Percentiles rank a stretch among this genome's conserved stretches.
Conservation (phyloP, 2,797 vertebrate species). For the Phalanger gymnotis region DNA sequence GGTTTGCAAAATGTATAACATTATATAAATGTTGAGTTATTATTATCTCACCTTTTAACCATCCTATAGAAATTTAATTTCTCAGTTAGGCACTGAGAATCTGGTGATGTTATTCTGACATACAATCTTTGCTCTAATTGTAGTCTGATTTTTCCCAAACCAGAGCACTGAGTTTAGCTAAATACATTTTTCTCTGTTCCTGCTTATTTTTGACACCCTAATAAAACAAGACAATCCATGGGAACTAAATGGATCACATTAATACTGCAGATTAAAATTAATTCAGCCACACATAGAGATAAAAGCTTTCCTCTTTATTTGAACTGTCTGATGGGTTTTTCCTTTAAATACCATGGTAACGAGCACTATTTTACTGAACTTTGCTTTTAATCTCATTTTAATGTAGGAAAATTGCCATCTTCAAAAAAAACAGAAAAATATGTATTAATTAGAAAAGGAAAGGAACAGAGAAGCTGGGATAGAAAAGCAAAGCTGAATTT, state of each 20-base stretch:
- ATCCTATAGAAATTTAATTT: slow-evolving; percentile 12
- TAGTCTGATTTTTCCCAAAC: slow-evolving; percentile 11
- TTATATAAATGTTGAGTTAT: too few relatives aligned
- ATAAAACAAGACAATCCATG: slow-evolving; percentile 76
- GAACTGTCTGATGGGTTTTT: slow-evolving; percentile 73
- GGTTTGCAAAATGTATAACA: too few relatives aligned
- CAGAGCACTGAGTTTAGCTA: slow-evolving; percentile 24
- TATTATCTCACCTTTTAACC: not conserved
- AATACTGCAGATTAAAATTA: slow-evolving; percentile 77
- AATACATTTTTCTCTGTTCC: slow-evolving; percentile 49
- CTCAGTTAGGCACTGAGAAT: not conserved
- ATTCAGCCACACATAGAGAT: slow-evolving; percentile 72
- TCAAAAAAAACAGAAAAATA: not conserved
- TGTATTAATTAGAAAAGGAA: slow-evolving; percentile 41
- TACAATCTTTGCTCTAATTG: slow-evolving; percentile 14
- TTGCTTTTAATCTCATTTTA: slow-evolving; percentile 76
- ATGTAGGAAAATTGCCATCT: slow-evolving; percentile 73
- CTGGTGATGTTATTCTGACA: slow-evolving; percentile 1
- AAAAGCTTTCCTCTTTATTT: slow-evolving; percentile 78
- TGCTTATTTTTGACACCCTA: slow-evolving; percentile 56
- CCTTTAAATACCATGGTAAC: slow-evolving; percentile 81
- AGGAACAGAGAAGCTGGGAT: not conserved
- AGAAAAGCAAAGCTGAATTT: slow-evolving; percentile 33
- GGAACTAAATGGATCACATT: slow-evolving; percentile 75
- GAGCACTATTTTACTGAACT: slow-evolving; percentile 62